A percentile compares a stretch with the other conserved stretches of the same genome.
These are phyloP conservation scores for Sialia sialis DNA, from an alignment of 2,113 vertebrate genomes.

Conservation along the genomic window DNA sequence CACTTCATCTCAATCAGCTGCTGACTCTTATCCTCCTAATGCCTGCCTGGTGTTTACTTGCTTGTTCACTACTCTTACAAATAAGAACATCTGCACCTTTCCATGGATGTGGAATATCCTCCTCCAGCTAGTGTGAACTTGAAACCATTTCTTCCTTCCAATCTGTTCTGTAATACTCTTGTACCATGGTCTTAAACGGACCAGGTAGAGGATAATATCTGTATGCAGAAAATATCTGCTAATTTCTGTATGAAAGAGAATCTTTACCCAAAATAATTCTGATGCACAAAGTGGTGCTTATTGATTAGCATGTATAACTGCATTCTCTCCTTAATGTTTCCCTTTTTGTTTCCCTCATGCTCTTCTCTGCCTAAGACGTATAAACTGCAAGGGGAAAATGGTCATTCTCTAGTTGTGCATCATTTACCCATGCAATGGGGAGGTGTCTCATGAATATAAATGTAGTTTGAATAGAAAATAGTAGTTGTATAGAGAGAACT, in stretches of 20 bases:
- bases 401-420: not conserved
- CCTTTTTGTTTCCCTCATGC: not conserved
- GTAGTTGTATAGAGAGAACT: not conserved
- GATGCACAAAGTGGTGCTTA: not conserved
- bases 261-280: accelerated
- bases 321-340: not conserved
- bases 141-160: not conserved
- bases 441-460: not conserved
- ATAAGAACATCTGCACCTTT: not conserved
- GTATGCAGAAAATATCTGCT: not conserved
- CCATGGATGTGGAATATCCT: not conserved
- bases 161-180: not conserved
- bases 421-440: not conserved
- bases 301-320: not conserved
- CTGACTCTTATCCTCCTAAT: not conserved
- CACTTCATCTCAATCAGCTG: not conserved
- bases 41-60: not conserved
- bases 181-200: not conserved
- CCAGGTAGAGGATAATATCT: not conserved
- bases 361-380: not conserved
- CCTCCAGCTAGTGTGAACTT: not conserved
- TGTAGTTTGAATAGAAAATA: not conserved
- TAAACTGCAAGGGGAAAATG: not conserved
- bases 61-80: not conserved
- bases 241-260: not conserved